These are phyloP conservation scores for Eulemur rufifrons DNA, from an alignment of 2,113 vertebrate genomes.

Conservation along the genomic window DNA sequence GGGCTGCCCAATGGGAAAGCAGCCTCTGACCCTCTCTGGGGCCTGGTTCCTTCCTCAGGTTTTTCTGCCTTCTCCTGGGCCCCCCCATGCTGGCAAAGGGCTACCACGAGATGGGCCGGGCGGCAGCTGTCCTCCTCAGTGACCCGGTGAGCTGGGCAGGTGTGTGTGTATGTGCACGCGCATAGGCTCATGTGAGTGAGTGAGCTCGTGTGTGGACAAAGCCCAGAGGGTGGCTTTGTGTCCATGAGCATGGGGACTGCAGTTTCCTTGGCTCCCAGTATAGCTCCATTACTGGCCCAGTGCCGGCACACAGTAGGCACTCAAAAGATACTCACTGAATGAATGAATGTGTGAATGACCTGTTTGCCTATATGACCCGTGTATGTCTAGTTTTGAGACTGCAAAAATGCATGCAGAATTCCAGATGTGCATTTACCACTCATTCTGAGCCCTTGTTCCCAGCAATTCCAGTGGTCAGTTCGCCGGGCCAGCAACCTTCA, in stretches of 20 bases:
- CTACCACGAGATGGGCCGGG: conserved; percentile 86
- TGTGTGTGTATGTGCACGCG: neutral
- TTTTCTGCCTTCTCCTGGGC: conserved; percentile 87
- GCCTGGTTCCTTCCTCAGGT: conserved; percentile 74
- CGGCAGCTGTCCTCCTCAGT: conserved; percentile 83
- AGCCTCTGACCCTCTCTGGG: neutral
- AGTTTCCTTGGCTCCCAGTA: neutral
- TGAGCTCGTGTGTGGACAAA: neutral
- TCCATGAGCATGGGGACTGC: neutral
- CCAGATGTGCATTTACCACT: neutral
- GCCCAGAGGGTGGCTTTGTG: neutral
- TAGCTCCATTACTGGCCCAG: neutral
- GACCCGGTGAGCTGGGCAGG: conserved; percentile 82
- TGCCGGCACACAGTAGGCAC: neutral
- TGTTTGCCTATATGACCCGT: neutral
- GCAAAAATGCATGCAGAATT: neutral
- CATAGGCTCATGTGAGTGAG: neutral
- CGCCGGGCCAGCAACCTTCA: conserved; percentile 76
- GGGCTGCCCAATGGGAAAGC: neutral
- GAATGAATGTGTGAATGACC: neutral
- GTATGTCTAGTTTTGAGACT: conserved; percentile 22
- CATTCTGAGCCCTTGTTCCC: neutral
- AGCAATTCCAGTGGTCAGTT: conserved; percentile 85
- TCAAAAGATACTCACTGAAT: neutral
- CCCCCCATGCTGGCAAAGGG: conserved; percentile 73